Evolutionary conservation across 2,113 vertebrate species (phyloP).

Genomic region (Corvus moneduloides): DNA sequence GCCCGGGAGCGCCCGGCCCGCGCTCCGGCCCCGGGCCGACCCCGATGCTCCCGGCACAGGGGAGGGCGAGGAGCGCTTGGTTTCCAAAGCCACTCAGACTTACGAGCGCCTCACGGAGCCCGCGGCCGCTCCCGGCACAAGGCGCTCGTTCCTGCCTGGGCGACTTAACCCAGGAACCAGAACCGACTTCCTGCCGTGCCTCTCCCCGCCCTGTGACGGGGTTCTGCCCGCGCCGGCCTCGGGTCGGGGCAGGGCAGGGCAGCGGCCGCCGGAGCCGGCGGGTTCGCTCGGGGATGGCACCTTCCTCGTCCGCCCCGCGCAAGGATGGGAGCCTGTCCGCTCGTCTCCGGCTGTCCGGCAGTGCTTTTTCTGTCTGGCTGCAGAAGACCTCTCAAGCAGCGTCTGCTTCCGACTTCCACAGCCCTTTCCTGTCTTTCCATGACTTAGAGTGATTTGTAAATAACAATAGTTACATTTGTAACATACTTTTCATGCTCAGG

Average conservation of each 20-base stretch:
- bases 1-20: not conserved
- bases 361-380: not conserved
- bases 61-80: not conserved
- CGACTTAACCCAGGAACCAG: constrained; percentile 59
- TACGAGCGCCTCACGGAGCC: not conserved
- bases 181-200: constrained; percentile 41
- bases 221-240: not conserved
- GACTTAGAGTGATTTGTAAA: not conserved
- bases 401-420: not conserved
- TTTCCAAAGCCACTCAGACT: not conserved
- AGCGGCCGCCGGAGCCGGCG: not conserved
- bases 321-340: not conserved
- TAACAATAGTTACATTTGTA: not conserved
- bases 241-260: not conserved
- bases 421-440: not conserved
- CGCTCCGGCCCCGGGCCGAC: not conserved
- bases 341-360: not conserved
- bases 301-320: not conserved
- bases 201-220: constrained; percentile 25
- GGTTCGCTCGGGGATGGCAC: accelerated
- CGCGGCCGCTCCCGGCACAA: not conserved
- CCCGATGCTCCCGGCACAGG: not conserved
- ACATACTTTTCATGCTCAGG: not conserved
- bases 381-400: not conserved
- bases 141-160: not conserved